Percentiles rank a stretch among this genome's conserved stretches.
Evolutionary conservation across 1,140 invertebrate species (phyloP).

Genomic region (Plectus sambesii): DNA sequence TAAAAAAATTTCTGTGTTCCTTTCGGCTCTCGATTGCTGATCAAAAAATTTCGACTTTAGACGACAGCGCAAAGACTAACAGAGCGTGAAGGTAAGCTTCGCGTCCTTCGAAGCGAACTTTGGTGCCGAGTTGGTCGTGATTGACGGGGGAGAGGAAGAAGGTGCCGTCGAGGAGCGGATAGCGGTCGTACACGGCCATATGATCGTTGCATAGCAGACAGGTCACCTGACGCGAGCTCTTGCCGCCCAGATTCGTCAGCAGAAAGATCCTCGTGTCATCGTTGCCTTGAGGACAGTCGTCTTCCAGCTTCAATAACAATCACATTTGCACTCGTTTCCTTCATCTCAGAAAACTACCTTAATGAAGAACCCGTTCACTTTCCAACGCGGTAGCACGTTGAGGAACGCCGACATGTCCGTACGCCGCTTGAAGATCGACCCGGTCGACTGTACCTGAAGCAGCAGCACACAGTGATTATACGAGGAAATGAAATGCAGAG

Average conservation of each 20-base stretch:
- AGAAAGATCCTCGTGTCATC: conserved; percentile 89
- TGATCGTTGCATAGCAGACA: conserved; percentile 77
- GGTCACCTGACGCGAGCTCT: conserved; percentile 58
- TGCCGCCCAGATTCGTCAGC: conserved; percentile 70
- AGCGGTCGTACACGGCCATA: conserved; percentile 84
- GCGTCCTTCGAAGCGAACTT: conserved; percentile 58
- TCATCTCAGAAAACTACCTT: neutral
- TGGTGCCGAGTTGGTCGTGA: conserved; percentile 67
- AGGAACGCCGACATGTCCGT: neutral
- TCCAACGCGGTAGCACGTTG: neutral
- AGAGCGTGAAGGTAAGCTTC: conserved; percentile 35
- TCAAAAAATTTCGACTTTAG: conserved; percentile 8
- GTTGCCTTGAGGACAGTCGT: conserved; percentile 89
- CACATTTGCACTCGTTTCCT: conserved; percentile 13
- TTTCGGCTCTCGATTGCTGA: no score
- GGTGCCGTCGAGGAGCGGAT: conserved; percentile 88
- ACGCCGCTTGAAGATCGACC: neutral
- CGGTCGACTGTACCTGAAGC: neutral
- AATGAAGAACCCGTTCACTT: neutral
- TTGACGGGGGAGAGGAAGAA: conserved; percentile 87
- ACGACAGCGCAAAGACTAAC: neutral
- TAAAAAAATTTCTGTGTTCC: no score
- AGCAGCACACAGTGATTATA: no score
- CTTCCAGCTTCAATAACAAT: conserved; percentile 71
- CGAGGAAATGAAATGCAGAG: no score